Evolutionary conservation across 2,797 vertebrate species (phyloP).

Genomic region (Rhyacichthys aspro): DNA sequence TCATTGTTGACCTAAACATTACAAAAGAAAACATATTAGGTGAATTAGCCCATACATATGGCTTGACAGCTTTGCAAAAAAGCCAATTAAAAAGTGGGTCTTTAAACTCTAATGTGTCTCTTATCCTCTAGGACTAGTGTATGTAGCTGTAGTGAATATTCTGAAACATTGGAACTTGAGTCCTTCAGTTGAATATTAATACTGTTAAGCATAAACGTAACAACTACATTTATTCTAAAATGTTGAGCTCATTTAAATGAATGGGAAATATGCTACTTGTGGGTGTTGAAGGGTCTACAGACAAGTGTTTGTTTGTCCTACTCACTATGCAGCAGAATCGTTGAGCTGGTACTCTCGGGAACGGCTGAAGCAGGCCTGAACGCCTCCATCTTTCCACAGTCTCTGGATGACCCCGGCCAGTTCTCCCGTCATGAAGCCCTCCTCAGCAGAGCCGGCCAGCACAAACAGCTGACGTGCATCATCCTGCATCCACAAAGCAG

Average conservation of each 20-base stretch:
- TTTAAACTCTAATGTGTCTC: too few relatives aligned
- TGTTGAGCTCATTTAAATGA: neutral
- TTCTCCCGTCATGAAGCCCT: conserved; percentile 96
- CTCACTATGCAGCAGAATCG: conserved; percentile 98
- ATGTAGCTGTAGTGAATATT: too few relatives aligned
- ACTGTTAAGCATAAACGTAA: too few relatives aligned
- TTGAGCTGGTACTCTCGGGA: conserved; percentile 99
- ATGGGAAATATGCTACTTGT: neutral
- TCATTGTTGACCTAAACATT: too few relatives aligned
- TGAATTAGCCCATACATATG: too few relatives aligned
- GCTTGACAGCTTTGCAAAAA: too few relatives aligned
- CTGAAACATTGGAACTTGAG: too few relatives aligned
- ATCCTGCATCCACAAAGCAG: conserved; percentile 76
- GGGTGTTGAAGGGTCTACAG: neutral
- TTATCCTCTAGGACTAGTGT: too few relatives aligned
- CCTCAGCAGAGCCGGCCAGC: conserved; percentile 92
- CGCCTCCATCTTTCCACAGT: conserved; percentile 94
- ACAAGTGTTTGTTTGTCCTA: conserved; percentile 27
- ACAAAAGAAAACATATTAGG: too few relatives aligned
- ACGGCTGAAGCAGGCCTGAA: conserved; percentile 94
- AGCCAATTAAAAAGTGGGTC: too few relatives aligned
- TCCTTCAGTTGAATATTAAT: too few relatives aligned
- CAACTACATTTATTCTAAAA: too few relatives aligned
- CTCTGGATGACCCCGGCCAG: conserved; percentile 94
- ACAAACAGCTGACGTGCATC: conserved; percentile 98